Base-by-base conservation (phyloP, 2,888 invertebrate species). In the Argyra leucocephala region DNA sequence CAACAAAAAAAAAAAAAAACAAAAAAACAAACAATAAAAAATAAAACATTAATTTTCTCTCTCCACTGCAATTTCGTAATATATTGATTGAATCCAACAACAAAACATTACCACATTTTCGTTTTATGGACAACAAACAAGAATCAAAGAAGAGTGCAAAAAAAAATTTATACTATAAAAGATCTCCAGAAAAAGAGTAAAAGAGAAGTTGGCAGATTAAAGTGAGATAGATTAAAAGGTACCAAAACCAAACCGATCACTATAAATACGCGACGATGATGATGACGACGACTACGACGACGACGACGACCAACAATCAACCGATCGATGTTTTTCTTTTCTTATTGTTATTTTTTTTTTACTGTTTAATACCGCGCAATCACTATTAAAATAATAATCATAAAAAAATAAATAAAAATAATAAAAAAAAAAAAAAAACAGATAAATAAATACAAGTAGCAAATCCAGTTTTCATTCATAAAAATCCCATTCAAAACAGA, bases 391-490 rank as follows among this genome's bases (percentile, higher is more conserved):
- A 48, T 12, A 48, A 48, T 18, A 48, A 9, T 1, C 18, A 48
- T 18, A n/a, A 48, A 48, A 48, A 48, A n/a, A n/a, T n/a, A 48
- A 18, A 48, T 12, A 48, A 48, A 48, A 48, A 9, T 1, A 18
- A 48, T 18, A n/a, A 48, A 48, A 48, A 48, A n/a, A n/a, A 6
- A 48, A 48, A 37, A 37, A 10, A 37, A 15, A 12, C 5, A 48
- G 18, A 22, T 12, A 22, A 22, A 22, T 18, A 9, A 58, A 58
- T 22, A 58, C 58, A 58, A 58, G 58, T 58, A 58, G 58, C 58
- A 58, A 58, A 58, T 58, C 58, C 58, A 58, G 58, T 58, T 58
- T 58, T 58, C 58, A 58, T 58, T 58, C 58, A 58, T 58, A 58
- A 58, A 58, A 58, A 22, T 22, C 58, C 22, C 58, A 58, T 22